Conservation (phyloP, 2,888 invertebrate species). For the Drosophila melanocephala region DNA sequence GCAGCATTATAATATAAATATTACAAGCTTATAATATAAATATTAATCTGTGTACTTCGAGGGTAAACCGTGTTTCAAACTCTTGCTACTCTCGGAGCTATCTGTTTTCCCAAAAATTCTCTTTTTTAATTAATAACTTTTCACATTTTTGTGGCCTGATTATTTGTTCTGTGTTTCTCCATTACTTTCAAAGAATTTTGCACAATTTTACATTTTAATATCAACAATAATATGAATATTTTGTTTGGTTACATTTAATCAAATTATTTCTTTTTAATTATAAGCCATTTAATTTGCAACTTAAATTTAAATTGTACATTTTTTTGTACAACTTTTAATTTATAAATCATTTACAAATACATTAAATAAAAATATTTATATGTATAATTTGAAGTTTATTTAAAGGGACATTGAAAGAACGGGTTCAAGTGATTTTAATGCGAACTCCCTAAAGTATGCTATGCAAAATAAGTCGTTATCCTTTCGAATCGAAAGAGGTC, state of each 20-base stretch:
- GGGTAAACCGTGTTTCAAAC: not conserved
- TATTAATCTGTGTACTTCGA: not conserved
- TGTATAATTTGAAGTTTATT: not conserved
- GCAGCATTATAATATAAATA: not conserved
- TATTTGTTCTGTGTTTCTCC: too few species aligned
- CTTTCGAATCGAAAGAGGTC: not conserved
- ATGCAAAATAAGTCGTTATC: not conserved
- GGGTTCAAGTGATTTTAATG: not conserved
- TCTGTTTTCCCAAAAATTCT: not conserved
- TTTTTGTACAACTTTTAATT: not conserved
- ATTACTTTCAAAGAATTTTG: too few species aligned
- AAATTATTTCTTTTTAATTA: not conserved
- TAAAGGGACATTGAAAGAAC: not conserved
- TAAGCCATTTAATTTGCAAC: not conserved
- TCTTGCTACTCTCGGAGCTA: not conserved
- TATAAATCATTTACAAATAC: not conserved
- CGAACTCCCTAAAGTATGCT: slow-evolving; percentile 7
- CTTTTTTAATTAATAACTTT: not conserved
- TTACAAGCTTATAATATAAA: not conserved
- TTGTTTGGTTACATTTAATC: not conserved
- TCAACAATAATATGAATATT: not conserved
- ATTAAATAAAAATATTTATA: not conserved
- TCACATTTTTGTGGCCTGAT: not conserved
- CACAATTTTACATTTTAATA: not conserved
- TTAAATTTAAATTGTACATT: not conserved